These are phyloP conservation scores for Cylloceria caligata DNA, from an alignment of 2,888 invertebrate genomes.

Conservation along the genomic window DNA sequence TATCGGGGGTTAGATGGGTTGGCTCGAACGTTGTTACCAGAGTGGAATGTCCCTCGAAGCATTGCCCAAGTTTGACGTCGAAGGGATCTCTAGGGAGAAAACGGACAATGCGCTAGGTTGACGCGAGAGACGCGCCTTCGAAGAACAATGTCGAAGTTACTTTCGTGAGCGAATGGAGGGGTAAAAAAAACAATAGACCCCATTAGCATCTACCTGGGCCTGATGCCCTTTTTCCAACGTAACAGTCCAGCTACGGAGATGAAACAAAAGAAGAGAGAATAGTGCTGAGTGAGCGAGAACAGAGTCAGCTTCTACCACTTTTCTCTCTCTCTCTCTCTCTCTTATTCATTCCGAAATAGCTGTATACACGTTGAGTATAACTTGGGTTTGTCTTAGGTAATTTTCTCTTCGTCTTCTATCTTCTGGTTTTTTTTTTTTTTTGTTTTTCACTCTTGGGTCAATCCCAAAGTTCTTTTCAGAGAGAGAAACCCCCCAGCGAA, in stretches of 20 bases:
- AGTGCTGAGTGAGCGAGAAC: not conserved
- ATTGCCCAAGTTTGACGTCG: constrained; percentile 8
- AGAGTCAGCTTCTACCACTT: constrained; percentile 41
- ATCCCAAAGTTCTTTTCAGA: constrained; percentile 44
- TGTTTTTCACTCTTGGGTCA: constrained; percentile 61
- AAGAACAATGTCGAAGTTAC: constrained; percentile 53
- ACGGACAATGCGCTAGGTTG: constrained; percentile 46
- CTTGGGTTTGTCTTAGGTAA: constrained; percentile 36
- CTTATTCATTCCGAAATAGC: constrained; percentile 4
- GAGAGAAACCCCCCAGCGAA: constrained; percentile 48
- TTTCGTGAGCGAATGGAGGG: constrained; percentile 48
- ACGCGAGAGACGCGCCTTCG: constrained; percentile 57
- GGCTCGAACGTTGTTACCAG: constrained; percentile 1
- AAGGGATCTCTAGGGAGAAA: constrained; percentile 8
- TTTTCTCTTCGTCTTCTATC: constrained; percentile 21
- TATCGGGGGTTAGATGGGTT: constrained; percentile 32
- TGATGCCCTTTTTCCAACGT: constrained; percentile 63
- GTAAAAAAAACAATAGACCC: constrained; percentile 80
- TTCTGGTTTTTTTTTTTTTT: constrained; percentile 53
- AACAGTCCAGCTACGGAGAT: constrained; percentile 34
- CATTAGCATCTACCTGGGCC: constrained; percentile 81
- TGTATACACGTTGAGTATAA: constrained; percentile 8
- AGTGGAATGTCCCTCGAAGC: constrained; percentile 28
- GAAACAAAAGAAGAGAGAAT: constrained; percentile 17
- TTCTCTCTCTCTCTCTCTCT: constrained; percentile 20